Percentiles rank a stretch among this genome's conserved stretches.
Evolutionary conservation across 2,113 vertebrate genomes (phyloP).

Genomic region (Axis porcinus): DNA sequence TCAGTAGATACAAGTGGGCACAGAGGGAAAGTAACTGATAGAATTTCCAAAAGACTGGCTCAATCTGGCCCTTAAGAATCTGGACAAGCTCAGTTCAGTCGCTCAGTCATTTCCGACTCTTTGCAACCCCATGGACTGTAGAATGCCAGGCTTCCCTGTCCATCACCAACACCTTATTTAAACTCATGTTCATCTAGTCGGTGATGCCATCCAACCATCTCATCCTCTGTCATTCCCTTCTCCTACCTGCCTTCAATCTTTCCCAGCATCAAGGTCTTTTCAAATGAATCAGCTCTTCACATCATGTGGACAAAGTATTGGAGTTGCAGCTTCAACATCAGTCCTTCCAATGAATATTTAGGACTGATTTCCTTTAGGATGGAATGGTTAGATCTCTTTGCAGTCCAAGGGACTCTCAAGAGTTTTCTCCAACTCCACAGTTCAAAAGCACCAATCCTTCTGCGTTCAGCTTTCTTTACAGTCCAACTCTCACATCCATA

Average conservation of each 20-base stretch:
- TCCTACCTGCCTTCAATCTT: background rate
- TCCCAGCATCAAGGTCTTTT: background rate
- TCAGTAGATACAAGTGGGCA: background rate
- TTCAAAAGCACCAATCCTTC: background rate
- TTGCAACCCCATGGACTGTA: background rate
- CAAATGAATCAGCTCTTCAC: background rate
- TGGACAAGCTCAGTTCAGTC: background rate
- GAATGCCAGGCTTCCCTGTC: background rate
- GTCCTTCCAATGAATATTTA: background rate
- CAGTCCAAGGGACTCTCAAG: background rate
- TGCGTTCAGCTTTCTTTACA: background rate
- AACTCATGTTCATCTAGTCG: background rate
- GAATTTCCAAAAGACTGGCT: background rate
- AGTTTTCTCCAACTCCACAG: background rate
- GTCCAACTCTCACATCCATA: background rate
- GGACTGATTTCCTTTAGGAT: background rate
- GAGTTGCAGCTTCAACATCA: background rate
- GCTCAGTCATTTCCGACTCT: background rate
- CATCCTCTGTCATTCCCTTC: background rate
- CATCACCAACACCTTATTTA: background rate
- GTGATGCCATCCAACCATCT: background rate
- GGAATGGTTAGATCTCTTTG: background rate
- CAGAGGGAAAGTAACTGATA: background rate
- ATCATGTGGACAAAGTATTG: background rate
- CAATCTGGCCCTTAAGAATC: background rate